These are phyloP conservation scores for Chaetops frenatus DNA, from an alignment of 2,113 vertebrate genomes.

Conservation along the genomic window DNA sequence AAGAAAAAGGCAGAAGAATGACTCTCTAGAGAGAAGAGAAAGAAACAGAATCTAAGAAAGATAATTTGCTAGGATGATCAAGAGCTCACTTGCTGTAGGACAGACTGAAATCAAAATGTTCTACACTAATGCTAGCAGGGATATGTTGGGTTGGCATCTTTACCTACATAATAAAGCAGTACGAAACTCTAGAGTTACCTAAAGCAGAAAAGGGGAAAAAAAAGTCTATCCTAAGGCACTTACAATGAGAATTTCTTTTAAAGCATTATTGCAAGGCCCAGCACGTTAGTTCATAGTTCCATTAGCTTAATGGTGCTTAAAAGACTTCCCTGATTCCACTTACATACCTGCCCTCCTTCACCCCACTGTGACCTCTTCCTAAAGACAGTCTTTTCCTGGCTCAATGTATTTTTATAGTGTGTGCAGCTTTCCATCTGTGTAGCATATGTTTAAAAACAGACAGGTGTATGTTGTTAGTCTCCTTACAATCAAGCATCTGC, in stretches of 20 bases:
- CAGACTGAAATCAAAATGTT: neutral
- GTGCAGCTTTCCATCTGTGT: conserved; percentile 45
- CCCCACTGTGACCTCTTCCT: conserved; percentile 22
- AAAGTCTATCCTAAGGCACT: neutral
- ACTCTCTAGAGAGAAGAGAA: neutral
- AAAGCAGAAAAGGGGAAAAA: neutral
- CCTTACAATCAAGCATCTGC: conserved; percentile 27
- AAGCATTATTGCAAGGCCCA: neutral
- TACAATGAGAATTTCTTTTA: neutral
- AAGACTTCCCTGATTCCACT: conserved; percentile 36
- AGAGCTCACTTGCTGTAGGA: neutral
- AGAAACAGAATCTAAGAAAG: neutral
- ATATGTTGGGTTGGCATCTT: neutral
- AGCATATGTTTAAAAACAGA: conserved; percentile 38
- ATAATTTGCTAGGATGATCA: neutral
- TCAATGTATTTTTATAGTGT: conserved; percentile 6
- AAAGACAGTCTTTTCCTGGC: conserved; percentile 21
- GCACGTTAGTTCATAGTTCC: conserved; percentile 8
- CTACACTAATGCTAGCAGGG: neutral
- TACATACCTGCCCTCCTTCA: conserved; percentile 31
- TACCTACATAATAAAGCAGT: neutral
- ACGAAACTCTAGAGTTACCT: neutral
- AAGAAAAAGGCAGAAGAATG: neutral
- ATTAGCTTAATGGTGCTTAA: conserved; percentile 32
- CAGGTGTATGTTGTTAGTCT: conserved; percentile 52